Base-by-base conservation (phyloP, 2,888 invertebrate genomes). In the Leptopilina syphax region DNA sequence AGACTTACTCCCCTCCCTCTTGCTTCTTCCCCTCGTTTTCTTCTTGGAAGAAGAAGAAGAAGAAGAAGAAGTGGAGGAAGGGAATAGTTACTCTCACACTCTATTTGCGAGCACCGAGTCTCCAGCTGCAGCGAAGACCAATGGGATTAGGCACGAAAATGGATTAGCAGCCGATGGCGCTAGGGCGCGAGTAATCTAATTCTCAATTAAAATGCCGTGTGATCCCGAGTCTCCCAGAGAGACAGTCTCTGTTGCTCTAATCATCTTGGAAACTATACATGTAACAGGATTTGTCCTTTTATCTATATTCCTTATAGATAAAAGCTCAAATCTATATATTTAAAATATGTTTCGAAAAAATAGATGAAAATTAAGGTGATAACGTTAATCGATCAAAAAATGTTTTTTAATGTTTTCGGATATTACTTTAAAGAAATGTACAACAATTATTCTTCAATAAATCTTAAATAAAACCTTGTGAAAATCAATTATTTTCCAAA, bases 131-230 rank as follows among this genome's bases (percentile, higher is more conserved):
- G 80, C 76, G 67, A 83, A 83, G 84, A 83, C 83, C 84, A 86
- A 85, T 84, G 80, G 82, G 85, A 85, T 86, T 86, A 85, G 82
- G 82, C 80, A 73, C 77, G 83, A 85, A 85, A 86, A 84, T 84
- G 85, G 85, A 86, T 85, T 86, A 85, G 83, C 82, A 84, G 81
- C 83, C 83, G 85, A 85, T 86, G 84, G 84, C 67, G 81, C 79
- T 76, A 79, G 80, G 79, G 80, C 82, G 79, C 78, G 78, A 80
- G 80, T 86, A 86, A 86, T 85, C 85, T 83, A 84, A 85, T 86
- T 86, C 82, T 81, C 82, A 86, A 85, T 84, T 83, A 85, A 84
- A 86, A 84, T 85, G 84, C 79, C 77, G 77, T 79, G 77, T 81
- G 79, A 79, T 85, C 81, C 83, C 24, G 77, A 77, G 67, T 67